Percentiles rank a stretch among this genome's conserved stretches.
Conservation (phyloP, 2,113 vertebrate species). For the Parotia lawesii region DNA sequence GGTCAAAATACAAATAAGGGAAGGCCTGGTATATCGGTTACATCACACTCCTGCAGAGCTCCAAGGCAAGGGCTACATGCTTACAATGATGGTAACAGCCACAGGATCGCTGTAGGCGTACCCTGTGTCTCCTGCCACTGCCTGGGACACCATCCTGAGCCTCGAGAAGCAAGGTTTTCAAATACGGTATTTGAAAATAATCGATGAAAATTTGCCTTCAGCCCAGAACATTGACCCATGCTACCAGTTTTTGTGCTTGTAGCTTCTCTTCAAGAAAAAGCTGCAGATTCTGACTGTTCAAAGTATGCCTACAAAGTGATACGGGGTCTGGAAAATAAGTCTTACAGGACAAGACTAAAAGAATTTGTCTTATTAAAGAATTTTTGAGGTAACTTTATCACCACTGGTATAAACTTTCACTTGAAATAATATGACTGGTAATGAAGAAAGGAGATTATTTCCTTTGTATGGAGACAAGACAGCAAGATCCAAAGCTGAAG, state of each 20-base stretch:
- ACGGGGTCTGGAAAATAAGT: background rate
- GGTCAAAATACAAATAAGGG: background rate
- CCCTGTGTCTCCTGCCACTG: background rate
- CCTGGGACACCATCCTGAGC: background rate
- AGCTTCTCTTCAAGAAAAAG: background rate
- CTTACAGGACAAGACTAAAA: background rate
- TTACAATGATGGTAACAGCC: background rate
- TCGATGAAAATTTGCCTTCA: background rate
- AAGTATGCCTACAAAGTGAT: background rate
- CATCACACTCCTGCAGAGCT: background rate
- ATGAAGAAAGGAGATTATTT: background rate
- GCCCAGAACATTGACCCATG: background rate
- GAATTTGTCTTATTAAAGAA: background rate
- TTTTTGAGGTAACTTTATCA: background rate
- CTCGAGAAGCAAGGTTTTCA: background rate
- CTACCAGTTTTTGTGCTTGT: background rate
- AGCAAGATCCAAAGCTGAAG: background rate
- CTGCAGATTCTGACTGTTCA: background rate
- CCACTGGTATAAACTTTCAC: background rate
- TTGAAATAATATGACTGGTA: background rate
- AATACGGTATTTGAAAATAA: background rate
- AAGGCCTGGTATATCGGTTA: background rate
- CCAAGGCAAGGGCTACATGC: accelerated
- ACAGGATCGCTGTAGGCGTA: background rate
- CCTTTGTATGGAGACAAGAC: accelerated